phyloP scores from a whole-genome alignment of 1,140 invertebrate species.

The Cydia amplana region DNA sequence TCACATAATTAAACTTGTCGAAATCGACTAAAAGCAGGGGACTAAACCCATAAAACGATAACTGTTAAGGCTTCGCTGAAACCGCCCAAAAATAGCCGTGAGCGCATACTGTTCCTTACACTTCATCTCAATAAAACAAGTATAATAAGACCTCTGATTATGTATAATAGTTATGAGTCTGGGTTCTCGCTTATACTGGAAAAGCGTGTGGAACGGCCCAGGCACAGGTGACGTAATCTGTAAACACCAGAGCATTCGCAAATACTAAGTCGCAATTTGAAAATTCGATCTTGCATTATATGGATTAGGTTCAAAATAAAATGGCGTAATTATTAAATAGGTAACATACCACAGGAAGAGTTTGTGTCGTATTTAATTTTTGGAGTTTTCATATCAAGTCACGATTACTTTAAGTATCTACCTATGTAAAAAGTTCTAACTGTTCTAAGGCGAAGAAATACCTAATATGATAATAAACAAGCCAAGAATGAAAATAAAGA shows the following conservation, averaged over 20 bases:
- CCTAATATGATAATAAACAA: not conserved
- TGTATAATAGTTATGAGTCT: not conserved
- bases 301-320: not conserved
- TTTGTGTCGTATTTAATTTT: not conserved
- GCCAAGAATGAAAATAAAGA: too few relatives aligned
- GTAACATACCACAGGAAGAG: too few relatives aligned
- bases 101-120: not conserved
- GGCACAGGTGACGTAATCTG: not conserved
- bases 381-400: not conserved
- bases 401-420: not conserved
- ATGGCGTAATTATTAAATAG: not conserved
- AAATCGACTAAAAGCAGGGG: conserved; percentile 1
- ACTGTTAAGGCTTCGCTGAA: not conserved
- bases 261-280: not conserved
- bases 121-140: not conserved
- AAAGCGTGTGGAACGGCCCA: not conserved
- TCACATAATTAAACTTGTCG: not conserved
- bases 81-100: not conserved
- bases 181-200: not conserved
- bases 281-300: not conserved
- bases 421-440: too few relatives aligned
- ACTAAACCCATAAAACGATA: conserved; percentile 10
- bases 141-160: not conserved
- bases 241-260: not conserved
- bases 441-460: too few relatives aligned